phyloP scores from a whole-genome alignment of 2,888 invertebrate genomes.

The Oligia fasciuncula region DNA sequence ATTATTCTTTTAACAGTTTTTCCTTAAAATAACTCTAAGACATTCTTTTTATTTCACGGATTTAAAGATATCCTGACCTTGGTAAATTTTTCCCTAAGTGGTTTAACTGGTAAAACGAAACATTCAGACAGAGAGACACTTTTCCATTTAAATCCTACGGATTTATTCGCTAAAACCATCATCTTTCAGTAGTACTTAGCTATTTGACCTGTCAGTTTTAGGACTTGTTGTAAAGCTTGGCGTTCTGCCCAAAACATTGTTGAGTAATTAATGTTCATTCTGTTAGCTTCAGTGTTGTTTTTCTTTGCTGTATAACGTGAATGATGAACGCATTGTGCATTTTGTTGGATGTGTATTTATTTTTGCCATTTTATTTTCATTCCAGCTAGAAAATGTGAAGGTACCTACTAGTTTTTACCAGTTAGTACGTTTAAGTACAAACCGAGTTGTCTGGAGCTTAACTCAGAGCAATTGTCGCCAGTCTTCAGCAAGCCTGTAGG shows the following conservation, averaged over 20 bases:
- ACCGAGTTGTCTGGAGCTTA: not conserved
- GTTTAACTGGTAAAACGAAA: not conserved
- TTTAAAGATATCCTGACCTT: not conserved
- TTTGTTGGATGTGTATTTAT: not conserved
- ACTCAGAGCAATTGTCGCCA: constrained; percentile 28
- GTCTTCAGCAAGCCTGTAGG: constrained; percentile 7
- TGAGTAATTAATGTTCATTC: constrained; percentile 32
- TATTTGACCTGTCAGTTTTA: constrained; percentile 6
- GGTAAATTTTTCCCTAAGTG: no score
- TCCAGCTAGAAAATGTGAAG: not conserved
- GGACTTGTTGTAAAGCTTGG: constrained; percentile 21
- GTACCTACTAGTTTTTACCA: no score
- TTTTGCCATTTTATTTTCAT: not conserved
- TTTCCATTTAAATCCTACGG: not conserved
- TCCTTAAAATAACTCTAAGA: not conserved
- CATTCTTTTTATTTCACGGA: not conserved
- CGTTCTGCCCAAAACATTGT: constrained; percentile 28
- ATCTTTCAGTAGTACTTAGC: not conserved
- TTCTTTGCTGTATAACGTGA: constrained; percentile 5
- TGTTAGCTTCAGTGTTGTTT: constrained; percentile 11
- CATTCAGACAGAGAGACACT: no score
- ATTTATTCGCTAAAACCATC: not conserved
- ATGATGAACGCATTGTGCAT: constrained; percentile 16
- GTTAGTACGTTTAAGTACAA: not conserved
- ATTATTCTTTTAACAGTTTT: not conserved